Base-by-base conservation (phyloP, 2,113 vertebrate genomes). In the Euleptes europaea region DNA sequence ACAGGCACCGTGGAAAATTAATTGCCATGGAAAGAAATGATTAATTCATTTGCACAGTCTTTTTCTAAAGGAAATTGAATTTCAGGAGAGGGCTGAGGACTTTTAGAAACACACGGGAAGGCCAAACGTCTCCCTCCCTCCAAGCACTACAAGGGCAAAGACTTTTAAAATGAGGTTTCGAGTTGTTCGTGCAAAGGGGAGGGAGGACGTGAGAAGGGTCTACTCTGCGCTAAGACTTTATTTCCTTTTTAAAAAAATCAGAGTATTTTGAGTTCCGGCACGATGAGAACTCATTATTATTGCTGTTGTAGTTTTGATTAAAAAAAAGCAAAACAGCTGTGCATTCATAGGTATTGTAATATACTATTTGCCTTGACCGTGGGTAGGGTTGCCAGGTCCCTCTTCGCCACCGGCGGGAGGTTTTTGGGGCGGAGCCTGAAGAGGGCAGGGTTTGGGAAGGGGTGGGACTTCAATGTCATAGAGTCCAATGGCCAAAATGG, bases 1-100 rank as follows among this genome's bases (percentile, higher is more conserved):
- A 69, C 69, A 85, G 82, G 70, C 63, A 74, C 82, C 28, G 44
- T 80, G 40, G 72, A 73, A 9, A 84, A 67, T 67, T 82, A 17
- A 42, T 60, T 49, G 2, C 65, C 17, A 83, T 60, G 14, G 80
- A 42, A 19, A 74, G 82, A 44, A 86, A 71, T 84, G 66, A 57
- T 72, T 49, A 54, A 84, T 87, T 78, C 40, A 79, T 84, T 82
- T 19, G 31, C 57, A n/a, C 73, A 83, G 82, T 72, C 51, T 33
- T 78, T 76, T 51, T 84, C 26, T 38, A 26, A 13, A 72, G 71
- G 31, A 57, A 21, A 26, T 5, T 2, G 35, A 42, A 57, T 54
- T 15, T 42, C 54, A 26, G 40, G 57, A 79, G 69, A 78, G 85
- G 80, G 67, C 70, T 21, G 77, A 70, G 66, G 67, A 80, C 63